Evolutionary conservation across 1,140 invertebrate genomes (phyloP).

Genomic region (Eufriesea mexicana): DNA sequence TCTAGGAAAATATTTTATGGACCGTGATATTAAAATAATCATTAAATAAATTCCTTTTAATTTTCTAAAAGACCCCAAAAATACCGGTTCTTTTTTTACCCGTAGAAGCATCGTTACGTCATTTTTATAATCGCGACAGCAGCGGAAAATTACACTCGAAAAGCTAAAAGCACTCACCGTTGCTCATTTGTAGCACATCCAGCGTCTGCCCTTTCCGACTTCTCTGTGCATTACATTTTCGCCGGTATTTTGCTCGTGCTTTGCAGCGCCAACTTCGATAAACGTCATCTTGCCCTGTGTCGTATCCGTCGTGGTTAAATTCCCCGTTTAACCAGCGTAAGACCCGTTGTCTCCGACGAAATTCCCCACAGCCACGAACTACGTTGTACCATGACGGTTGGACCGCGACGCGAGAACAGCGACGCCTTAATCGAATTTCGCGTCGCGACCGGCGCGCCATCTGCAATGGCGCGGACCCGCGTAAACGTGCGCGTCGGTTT

Average conservation of each 20-base stretch:
- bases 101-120: too few species aligned
- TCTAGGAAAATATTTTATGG: too few species aligned
- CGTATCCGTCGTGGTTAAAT: not conserved
- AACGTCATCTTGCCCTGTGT: not conserved
- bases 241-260: not conserved
- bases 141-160: not conserved
- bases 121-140: not conserved
- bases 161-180: not conserved
- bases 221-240: not conserved
- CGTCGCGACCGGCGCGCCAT: not conserved
- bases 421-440: too few species aligned
- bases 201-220: not conserved
- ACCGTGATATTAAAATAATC: too few species aligned
- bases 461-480: too few species aligned
- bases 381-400: too few species aligned
- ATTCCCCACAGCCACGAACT: too few species aligned
- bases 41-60: too few species aligned
- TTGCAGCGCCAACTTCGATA: not conserved
- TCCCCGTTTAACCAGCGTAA: not conserved
- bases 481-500: too few species aligned
- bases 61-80: too few species aligned
- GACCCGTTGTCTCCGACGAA: not conserved
- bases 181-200: not conserved
- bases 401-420: too few species aligned
- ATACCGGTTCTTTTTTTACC: too few species aligned